phyloP scores from a whole-genome alignment of 2,888 invertebrate species.

The Tipula confusa region DNA sequence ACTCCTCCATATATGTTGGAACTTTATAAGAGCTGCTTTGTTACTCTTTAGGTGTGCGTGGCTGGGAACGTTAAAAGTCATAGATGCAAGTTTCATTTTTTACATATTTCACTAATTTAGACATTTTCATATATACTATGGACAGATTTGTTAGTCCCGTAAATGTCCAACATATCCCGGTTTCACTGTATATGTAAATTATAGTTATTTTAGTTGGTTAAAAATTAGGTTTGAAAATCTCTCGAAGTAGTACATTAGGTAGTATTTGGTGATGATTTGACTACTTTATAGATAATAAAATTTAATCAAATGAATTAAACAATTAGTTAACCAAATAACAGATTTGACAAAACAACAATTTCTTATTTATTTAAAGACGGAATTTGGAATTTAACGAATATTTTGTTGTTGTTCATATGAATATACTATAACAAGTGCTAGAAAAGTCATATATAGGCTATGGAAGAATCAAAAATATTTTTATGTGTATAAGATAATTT shows the following conservation, averaged over 20 bases:
- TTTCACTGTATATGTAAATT: no score
- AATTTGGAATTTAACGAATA: background rate
- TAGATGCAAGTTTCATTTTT: no score
- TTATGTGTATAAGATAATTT: background rate
- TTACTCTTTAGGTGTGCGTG: no score
- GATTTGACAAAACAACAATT: background rate
- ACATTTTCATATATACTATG: no score
- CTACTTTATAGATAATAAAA: background rate
- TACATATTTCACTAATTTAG: no score
- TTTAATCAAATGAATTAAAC: background rate
- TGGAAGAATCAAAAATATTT: background rate
- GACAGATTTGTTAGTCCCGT: no score
- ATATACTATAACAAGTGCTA: background rate
- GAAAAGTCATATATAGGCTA: background rate
- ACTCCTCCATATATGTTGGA: no score
- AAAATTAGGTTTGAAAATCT: no score
- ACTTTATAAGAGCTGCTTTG: no score
- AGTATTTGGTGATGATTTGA: background rate
- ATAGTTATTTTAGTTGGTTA: background rate
- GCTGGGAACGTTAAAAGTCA: no score
- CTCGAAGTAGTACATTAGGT: no score
- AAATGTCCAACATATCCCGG: no score
- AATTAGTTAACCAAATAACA: background rate
- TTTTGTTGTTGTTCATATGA: background rate
- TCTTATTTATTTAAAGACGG: background rate